phyloP scores from a whole-genome alignment of 2,797 vertebrate genomes.

The Cuniculus paca region DNA sequence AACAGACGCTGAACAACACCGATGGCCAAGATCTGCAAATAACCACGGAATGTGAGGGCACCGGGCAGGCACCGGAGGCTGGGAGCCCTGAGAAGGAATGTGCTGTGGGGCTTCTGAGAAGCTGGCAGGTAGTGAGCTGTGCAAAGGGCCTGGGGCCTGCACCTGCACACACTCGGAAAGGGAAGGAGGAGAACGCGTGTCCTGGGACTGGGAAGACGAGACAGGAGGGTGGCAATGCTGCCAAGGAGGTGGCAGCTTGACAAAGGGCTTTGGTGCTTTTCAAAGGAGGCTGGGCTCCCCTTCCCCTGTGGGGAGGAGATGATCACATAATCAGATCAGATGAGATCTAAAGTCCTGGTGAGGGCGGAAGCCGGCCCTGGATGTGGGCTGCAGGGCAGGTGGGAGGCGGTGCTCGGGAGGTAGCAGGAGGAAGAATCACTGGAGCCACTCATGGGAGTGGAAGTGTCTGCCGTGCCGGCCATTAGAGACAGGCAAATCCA shows the following conservation, averaged over 20 bases:
- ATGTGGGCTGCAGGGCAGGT: not conserved
- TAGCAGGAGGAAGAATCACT: not conserved
- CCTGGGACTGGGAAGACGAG: not conserved
- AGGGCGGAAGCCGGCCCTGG: conserved; percentile 4
- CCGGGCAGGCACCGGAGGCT: not conserved
- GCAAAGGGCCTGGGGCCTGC: not conserved
- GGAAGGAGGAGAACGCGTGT: not conserved
- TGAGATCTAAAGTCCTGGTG: not conserved
- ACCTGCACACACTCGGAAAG: not conserved
- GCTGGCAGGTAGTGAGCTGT: not conserved
- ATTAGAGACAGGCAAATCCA: not conserved
- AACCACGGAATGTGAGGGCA: not conserved
- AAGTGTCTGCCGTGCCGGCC: not conserved
- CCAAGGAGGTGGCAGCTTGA: not conserved
- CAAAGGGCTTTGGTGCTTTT: not conserved
- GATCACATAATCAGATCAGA: not conserved
- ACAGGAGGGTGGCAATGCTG: not conserved
- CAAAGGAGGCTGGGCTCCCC: not conserved
- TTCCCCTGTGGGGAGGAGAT: not conserved
- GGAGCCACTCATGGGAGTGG: not conserved
- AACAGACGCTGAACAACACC: not conserved
- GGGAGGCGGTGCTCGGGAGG: not conserved
- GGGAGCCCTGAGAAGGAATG: not conserved
- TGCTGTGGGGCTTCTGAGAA: not conserved
- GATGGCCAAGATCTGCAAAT: not conserved